Base-by-base conservation (phyloP, 2,797 vertebrate genomes). In the Synanceia verrucosa region DNA sequence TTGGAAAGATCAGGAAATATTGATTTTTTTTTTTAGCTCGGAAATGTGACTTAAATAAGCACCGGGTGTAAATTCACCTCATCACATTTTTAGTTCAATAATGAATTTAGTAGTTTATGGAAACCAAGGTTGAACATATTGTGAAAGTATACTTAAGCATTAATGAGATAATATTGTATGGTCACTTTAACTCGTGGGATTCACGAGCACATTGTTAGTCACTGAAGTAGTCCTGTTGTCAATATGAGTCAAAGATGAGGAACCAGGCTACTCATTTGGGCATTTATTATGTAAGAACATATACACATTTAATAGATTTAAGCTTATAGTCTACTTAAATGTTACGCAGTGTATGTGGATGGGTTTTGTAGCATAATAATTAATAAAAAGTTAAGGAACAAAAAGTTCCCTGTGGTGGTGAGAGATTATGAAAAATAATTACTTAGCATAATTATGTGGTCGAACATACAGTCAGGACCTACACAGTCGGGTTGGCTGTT, bases 391-490 rank as follows among this genome's bases (percentile, higher is more conserved):
- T 76, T 14, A 19, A 28, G 9, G 26, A 23, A 18, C 4, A 26
- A 19, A 36, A 61, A 61, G 62, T 74, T 52, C n/a, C 44, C 12
- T 12, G 18, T 55, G 65, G 39, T 55, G 5, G 8, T 39, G 33
- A 62, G 23, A 26, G 3, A 19, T 23, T 41, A 28, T 43, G 24
- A 11, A 41, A 46, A 28, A 18, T 0, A 41, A 18, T 16, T 5
- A 11, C 4, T 16, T 9, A 37, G 6, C 36, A n/a, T 6, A 31
- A 28, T 26, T 24, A 1, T 2, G 12, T 21, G 34, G 18, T 47
- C 52, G 12, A 47, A 36, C 6, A 13, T n/a, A 16, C 13, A 43
- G 31, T 12, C 10, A 34, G n/a, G 26, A 9, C 3, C 12, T 37
- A 12, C 7, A 4, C 12, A 2, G 12, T 36, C 21, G 2, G n/a